Conservation (phyloP, 2,797 vertebrate genomes). For the Cirrhinus molitorella region DNA sequence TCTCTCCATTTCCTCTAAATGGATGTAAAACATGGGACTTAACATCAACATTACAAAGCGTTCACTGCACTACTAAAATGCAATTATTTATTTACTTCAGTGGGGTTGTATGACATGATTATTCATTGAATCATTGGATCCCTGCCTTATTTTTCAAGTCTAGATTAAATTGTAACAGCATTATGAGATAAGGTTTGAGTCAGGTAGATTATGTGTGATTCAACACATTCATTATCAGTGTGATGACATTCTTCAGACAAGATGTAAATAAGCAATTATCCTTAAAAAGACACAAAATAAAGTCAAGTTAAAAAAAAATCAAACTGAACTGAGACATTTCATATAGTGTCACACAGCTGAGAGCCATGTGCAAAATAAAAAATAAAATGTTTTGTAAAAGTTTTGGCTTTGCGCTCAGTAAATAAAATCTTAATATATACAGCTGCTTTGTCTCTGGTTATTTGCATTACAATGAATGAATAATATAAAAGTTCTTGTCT, state of each 20-base stretch:
- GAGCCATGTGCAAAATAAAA: background rate
- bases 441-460: background rate
- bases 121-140: background rate
- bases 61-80: conserved; percentile 40
- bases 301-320: background rate
- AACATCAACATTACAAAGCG: background rate
- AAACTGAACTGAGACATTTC: background rate
- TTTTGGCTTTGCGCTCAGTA: conserved; percentile 17
- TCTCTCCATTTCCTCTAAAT: background rate
- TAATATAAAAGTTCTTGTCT: background rate
- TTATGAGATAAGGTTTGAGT: background rate
- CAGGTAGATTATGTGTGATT: background rate
- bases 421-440: conserved; percentile 12
- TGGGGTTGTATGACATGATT: background rate
- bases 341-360: background rate
- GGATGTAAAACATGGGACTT: conserved; percentile 17
- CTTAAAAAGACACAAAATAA: background rate
- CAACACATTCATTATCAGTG: background rate
- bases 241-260: background rate
- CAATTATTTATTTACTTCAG: conserved; percentile 50
- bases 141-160: background rate
- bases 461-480: background rate
- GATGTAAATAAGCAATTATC: background rate
- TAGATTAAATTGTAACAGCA: background rate
- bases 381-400: conserved; percentile 6